These are phyloP conservation scores for Apis mellifera DNA, from an alignment of 1,140 invertebrate species.

Conservation along the genomic window Amel_HAv3.1 CM009934.2:6787501-6788000, in stretches of 20 bases:
- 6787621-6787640: too few species aligned
- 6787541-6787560: neutral
- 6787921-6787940: neutral
- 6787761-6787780: neutral
- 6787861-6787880: slow-evolving; percentile 33
- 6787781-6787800: slow-evolving; percentile 35
- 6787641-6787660: neutral
- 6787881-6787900: slow-evolving; percentile 14
- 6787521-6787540: neutral
- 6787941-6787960: slow-evolving; percentile 10
- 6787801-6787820: slow-evolving; percentile 45
- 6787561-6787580: neutral
- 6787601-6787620: neutral
- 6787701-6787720: slow-evolving; percentile 34
- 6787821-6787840: slow-evolving; percentile 49
- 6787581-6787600: too few species aligned
- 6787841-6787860: slow-evolving; percentile 27
- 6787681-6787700: slow-evolving; percentile 31
- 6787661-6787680: neutral
- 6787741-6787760: neutral
- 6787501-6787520: neutral
- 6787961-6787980: slow-evolving; percentile 13
- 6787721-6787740: slow-evolving; percentile 36
- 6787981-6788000: slow-evolving; percentile 12
- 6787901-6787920: slow-evolving; percentile 18